Evolutionary conservation across 1,140 invertebrate species (phyloP), one percentile per base, ranked within the genome.

Genomic region (Rhopalosiphum padi): DNA sequence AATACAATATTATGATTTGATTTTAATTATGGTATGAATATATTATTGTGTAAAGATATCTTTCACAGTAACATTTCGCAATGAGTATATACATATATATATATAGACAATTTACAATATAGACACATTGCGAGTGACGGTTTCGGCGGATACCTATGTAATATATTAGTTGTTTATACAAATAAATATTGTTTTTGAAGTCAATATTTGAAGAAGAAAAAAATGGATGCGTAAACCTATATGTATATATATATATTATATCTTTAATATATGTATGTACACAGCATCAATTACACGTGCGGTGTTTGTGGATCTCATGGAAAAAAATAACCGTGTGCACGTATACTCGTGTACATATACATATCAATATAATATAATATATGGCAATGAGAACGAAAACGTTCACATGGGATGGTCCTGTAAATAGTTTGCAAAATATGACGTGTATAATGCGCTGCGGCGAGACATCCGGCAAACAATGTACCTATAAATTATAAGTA

Each of bases 381-480:
- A n/a, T 77, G 60, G 60, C 60, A 77, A 77, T 87, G 85, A 46
- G 43, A 87, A 87, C 85, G 30, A 87, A 87, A 87, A 87, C 85
- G 85, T 87, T 87, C 85, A n/a, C 85, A 46, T 46, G 85, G 43
- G 30, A 87, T n/a, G 83, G 83, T 85, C 83, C 9, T 85, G 8
- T 30, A 25, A 22, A 41, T 46, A 48, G 43, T n/a, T 87, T 30
- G 51, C 48, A 51, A 46, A 53, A 90, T 46, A 55, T 35, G 51
- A 35, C 51, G 35, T 37, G 35, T 85, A 41, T 55, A 51, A 90
- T 37, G 30, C 23, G 25, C 25, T 25, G 2, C 7, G 46, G 18
- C 18, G 46, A 60, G 53, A 90, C 89, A 60, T 90, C 89, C 89
- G 89, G 89, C 51, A 35, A 41, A 41, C 41, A 46, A 46, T 41